Base-by-base conservation (phyloP, 1,140 invertebrate genomes). In the Philotrypesis tridentata region DNA sequence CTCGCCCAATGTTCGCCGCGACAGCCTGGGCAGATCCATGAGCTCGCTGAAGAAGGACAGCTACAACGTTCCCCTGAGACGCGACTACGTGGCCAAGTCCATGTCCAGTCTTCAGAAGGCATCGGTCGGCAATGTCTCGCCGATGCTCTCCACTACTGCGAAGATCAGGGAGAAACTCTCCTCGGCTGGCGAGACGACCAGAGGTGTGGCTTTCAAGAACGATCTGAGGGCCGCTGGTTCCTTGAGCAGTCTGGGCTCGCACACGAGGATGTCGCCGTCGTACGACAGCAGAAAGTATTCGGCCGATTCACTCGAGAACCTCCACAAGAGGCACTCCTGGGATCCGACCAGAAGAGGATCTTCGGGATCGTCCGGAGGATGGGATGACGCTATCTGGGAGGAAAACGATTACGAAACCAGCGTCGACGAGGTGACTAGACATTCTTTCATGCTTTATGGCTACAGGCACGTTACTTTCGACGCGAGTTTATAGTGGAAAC, bases 301-400 rank as follows among this genome's bases (percentile, higher is more conserved):
- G 0, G 94, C 94, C 6, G 95, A 96, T 88, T 96, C 95, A 0
- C 87, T 96, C 86, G 95, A 95, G 88, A 93, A 93, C 68, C 86
- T 90, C 37, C 8, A 75, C 14, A 94, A 94, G 89, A 93, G 95
- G 79, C 93, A 94, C 84, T 94, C 94, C 12, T 96, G 94, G 94
- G 95, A 96, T 85, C 91, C 93, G 8, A 93, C 92, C 33, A 90
- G 94, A 40, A 89, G 94, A 80, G 93, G 93, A 14, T 94, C 94
- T 29, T 92, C 93, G 0, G 92, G 92, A 4, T 93, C 93, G 12
- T 93, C 92, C 4, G 92, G 93, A 33, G 92, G 93, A 48, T 93
- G 92, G 91, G 93, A 93, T 73, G 93, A 93, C 89, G 90, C 92
- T 3, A 92, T 93, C 85, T 93, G 92, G 92, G 93, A 94, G 83